Conservation (phyloP, 2,797 vertebrate species). For the Mus minutoides region DNA sequence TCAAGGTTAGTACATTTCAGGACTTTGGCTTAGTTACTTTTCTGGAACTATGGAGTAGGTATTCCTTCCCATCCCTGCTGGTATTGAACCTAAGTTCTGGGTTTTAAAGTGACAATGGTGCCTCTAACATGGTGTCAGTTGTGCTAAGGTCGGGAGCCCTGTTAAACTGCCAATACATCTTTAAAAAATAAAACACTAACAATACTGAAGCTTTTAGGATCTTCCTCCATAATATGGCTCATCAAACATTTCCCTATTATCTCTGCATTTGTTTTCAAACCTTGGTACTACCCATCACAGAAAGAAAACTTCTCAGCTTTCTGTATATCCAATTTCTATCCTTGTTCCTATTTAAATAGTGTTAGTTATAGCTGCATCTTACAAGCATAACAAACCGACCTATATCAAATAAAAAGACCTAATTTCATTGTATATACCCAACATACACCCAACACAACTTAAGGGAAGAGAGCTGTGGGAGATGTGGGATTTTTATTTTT, state of each 20-base stretch:
- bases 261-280: neutral
- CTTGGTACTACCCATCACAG: neutral
- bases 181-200: neutral
- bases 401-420: neutral
- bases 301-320: neutral
- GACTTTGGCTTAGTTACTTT: neutral
- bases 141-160: neutral
- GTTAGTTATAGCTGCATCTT: neutral
- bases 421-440: neutral
- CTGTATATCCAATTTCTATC: neutral
- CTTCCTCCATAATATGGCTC: neutral
- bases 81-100: neutral
- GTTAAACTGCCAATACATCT: neutral
- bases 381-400: neutral
- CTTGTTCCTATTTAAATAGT: neutral
- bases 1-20: neutral
- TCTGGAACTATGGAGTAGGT: neutral
- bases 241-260: neutral
- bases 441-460: neutral
- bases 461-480: neutral
- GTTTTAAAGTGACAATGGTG: neutral
- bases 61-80: neutral
- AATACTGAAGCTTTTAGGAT: neutral
- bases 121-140: neutral
- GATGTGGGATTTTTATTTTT: neutral